phyloP scores from a whole-genome alignment of 2,797 vertebrate species.

The Synanceia verrucosa region DNA sequence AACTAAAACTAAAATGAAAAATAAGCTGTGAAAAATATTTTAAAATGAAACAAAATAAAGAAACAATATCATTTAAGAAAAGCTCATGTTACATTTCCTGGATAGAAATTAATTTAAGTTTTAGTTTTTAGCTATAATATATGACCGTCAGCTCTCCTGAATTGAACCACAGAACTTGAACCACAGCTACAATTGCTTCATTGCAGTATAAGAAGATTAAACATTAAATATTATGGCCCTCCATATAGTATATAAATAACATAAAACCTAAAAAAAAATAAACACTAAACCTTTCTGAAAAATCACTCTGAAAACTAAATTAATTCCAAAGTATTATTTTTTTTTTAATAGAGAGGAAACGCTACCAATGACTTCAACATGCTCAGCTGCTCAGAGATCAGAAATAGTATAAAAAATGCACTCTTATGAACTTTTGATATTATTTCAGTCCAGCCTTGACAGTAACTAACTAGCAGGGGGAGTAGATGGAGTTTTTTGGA shows the following conservation, averaged over 20 bases:
- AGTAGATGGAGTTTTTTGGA: background rate
- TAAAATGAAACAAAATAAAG: no score
- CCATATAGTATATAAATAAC: no score
- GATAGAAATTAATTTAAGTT: background rate
- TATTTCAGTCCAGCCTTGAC: background rate
- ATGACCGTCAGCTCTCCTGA: background rate
- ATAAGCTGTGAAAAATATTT: no score
- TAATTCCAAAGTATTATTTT: no score
- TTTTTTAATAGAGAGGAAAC: background rate
- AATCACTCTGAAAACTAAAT: no score
- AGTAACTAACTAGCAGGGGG: background rate
- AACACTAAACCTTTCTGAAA: no score
- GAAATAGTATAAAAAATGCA: background rate
- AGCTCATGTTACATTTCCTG: no score
- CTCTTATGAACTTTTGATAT: background rate
- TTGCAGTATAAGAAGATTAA: accelerated
- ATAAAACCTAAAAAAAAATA: no score
- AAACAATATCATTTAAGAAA: no score
- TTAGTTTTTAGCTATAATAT: background rate
- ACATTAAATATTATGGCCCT: no score
- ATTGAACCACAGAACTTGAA: background rate
- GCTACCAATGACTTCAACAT: background rate
- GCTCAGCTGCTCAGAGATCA: background rate
- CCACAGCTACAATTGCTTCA: background rate
- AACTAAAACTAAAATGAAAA: no score